A percentile compares a stretch with the other conserved stretches of the same genome.
These are phyloP conservation scores for Ambastaia sidthimunki DNA, from an alignment of 2,797 vertebrate genomes.

Conservation along the genomic window DNA sequence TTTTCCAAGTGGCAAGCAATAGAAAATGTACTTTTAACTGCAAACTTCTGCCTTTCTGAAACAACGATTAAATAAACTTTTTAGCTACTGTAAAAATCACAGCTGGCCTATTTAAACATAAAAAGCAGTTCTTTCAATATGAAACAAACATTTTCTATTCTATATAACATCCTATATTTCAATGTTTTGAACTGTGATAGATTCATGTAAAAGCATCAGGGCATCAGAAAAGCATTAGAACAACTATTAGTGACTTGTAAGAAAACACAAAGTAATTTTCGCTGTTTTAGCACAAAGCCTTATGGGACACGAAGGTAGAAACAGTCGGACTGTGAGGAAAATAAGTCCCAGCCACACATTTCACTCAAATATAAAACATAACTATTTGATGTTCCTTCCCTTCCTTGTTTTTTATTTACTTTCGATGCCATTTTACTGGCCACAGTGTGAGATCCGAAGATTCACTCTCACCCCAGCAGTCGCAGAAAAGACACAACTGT, in stretches of 20 bases:
- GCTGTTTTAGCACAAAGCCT: constrained; percentile 42
- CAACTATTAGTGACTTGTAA: background rate
- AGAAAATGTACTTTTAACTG: no score
- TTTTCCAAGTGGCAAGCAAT: no score
- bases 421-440: constrained; percentile 57
- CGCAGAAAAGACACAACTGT: constrained; percentile 58
- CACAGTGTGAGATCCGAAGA: constrained; percentile 59
- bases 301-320: constrained; percentile 48
- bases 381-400: constrained; percentile 76
- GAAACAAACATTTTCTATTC: no score
- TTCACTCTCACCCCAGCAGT: constrained; percentile 62
- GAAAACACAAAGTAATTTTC: constrained; percentile 31
- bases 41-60: no score
- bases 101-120: no score
- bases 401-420: constrained; percentile 74
- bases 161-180: no score
- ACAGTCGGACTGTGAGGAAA: constrained; percentile 68
- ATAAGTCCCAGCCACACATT: constrained; percentile 75
- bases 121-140: no score
- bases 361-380: constrained; percentile 73
- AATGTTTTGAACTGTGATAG: background rate
- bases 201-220: background rate
- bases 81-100: no score
- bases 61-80: no score
- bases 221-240: background rate